Evolutionary conservation across 2,113 vertebrate species (phyloP), one percentile per base, ranked within the genome.

Genomic region (Aegithalos caudatus): DNA sequence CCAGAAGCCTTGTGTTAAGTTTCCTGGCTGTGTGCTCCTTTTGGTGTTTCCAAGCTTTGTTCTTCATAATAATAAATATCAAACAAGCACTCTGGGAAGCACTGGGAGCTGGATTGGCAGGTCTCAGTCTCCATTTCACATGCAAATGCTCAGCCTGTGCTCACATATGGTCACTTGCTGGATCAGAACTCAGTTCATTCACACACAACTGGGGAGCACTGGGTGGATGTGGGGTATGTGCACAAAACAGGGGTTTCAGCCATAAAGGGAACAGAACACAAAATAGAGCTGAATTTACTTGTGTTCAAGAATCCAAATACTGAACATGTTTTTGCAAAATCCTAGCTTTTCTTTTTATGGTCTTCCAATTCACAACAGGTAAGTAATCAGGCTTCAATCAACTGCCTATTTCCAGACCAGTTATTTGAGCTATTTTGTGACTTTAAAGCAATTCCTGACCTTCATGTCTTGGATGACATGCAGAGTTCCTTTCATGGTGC

Each of bases 401-500:
- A 54, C 67, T 71, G 33, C 71, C 3, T 67, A 64, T 92, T 88
- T 95, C 60, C 72, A 86, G 82, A 62, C 56, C 53, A 31, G 79
- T 74, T 88, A 56, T 88, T 86, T 84, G 64, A 78, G 88, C 37
- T 71, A 40, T 83, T 90, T 92, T 83, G n/a, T 88, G 79, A 86
- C 77, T 96, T 96, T 78, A 95, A 95, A 94, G 80, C 83, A 74
- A 64, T 92, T 92, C 35, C 88, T 94, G 94, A 91, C 85, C 90
- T 93, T 96, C 80, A 80, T 91, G 79, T 95, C 85, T 74, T 33
- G 25, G 80, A 35, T 73, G 88, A 31, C 88, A 86, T 57, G 58
- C 86, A 81, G 92, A 77, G 82, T 70, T 81, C 74, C 77, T 83
- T 83, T 90, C 82, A 73, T 81, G 72, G 18, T 86, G 90, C 88